Evolutionary conservation across 2,113 vertebrate species (phyloP).

Genomic region (Pao palembangensis): DNA sequence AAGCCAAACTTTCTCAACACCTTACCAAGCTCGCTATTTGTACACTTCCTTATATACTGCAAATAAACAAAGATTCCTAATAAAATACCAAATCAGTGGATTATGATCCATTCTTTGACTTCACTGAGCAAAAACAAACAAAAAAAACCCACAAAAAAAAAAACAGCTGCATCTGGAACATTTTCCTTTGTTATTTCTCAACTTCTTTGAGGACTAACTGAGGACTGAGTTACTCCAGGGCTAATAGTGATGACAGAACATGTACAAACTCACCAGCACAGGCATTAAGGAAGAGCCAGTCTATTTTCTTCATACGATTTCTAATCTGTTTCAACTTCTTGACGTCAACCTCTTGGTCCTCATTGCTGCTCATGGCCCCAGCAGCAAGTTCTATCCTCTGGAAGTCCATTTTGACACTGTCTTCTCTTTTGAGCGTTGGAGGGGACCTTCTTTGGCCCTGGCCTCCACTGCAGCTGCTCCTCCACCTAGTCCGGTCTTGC

Average conservation of each 20-base stretch:
- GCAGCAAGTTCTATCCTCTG: slow-evolving; percentile 90
- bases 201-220: too few relatives aligned
- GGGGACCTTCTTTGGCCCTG: slow-evolving; percentile 87
- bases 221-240: background rate
- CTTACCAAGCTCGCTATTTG: background rate
- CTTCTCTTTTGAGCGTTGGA: slow-evolving; percentile 80
- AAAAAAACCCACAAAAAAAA: background rate
- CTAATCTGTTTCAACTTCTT: slow-evolving; percentile 96
- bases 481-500: slow-evolving; percentile 86
- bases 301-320: slow-evolving; percentile 95
- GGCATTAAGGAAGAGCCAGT: slow-evolving; percentile 96
- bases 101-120: too few relatives aligned
- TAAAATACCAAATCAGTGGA: too few relatives aligned
- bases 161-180: background rate
- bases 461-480: slow-evolving; percentile 81
- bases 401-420: slow-evolving; percentile 89
- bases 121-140: background rate
- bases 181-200: background rate
- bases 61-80: too few relatives aligned
- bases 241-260: background rate
- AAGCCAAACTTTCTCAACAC: slow-evolving; percentile 11
- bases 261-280: slow-evolving; percentile 86
- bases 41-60: too few relatives aligned
- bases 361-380: slow-evolving; percentile 80
- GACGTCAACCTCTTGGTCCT: slow-evolving; percentile 89